Percentiles rank a stretch among this genome's conserved stretches.
Conservation (phyloP, 2,113 vertebrate genomes). For the Hymenochirus boettgeri region DNA sequence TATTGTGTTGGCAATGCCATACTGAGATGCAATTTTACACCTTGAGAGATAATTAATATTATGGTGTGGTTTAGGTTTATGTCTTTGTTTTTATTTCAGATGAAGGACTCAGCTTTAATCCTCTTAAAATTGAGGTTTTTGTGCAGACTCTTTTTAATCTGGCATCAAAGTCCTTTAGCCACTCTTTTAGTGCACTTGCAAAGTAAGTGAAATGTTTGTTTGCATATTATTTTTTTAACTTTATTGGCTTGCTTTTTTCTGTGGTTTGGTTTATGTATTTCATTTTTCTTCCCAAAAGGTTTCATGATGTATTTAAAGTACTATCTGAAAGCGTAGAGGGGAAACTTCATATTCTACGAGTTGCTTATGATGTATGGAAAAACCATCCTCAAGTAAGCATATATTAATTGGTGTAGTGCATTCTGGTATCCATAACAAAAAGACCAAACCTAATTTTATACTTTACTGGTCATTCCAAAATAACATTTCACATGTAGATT, state of each 20-base stretch:
- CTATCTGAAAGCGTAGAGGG: slow-evolving; percentile 91
- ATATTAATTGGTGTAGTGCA: neutral
- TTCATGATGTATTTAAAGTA: slow-evolving; percentile 91
- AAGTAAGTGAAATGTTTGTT: slow-evolving; percentile 72
- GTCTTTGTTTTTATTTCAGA: slow-evolving; percentile 63
- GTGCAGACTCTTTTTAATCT: slow-evolving; percentile 89
- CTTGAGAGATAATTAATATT: no score
- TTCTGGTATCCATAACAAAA: no score
- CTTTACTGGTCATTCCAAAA: no score
- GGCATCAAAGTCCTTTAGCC: slow-evolving; percentile 95
- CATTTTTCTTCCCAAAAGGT: slow-evolving; percentile 63
- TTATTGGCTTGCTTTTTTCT: neutral
- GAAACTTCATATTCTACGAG: slow-evolving; percentile 89
- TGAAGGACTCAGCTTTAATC: slow-evolving; percentile 91
- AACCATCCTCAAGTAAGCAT: slow-evolving; percentile 88
- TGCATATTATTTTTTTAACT: slow-evolving; percentile 7
- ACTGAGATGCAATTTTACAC: no score
- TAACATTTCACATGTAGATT: no score
- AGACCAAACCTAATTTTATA: no score
- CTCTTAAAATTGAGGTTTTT: slow-evolving; percentile 95
- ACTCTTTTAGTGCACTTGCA: slow-evolving; percentile 94
- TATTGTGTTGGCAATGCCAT: no score
- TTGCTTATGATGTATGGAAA: slow-evolving; percentile 90
- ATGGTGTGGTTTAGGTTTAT: neutral
- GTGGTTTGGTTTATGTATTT: neutral